Percentiles rank a stretch among this genome's conserved stretches.
Conservation (phyloP, 2,888 invertebrate genomes). For the Apodemia zela region DNA sequence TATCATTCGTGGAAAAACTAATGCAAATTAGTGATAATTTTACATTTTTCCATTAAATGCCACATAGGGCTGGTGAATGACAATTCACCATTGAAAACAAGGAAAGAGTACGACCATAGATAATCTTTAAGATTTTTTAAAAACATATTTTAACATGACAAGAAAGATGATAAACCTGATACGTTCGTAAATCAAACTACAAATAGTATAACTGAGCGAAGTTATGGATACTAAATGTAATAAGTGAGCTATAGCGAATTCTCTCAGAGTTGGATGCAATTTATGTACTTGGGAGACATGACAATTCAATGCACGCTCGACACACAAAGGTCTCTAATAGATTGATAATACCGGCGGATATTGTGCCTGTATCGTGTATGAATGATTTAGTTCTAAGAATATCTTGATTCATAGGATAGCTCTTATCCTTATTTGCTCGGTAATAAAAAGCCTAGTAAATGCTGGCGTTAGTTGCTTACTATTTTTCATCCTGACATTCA, state of each 20-base stretch:
- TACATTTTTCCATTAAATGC: neutral
- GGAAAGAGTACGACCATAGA: too few relatives aligned
- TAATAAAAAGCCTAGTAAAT: neutral
- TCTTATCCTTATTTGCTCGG: neutral
- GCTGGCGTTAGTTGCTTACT: neutral
- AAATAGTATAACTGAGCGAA: neutral
- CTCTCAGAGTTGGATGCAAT: slow-evolving; percentile 1
- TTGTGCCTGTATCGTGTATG: slow-evolving; percentile 1
- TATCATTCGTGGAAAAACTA: neutral
- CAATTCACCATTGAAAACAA: too few relatives aligned
- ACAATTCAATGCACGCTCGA: slow-evolving; percentile 9
- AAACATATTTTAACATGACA: too few relatives aligned
- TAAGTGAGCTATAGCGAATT: slow-evolving; percentile 3
- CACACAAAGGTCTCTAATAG: slow-evolving; percentile 16
- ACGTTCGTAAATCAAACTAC: neutral
- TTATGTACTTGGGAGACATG: slow-evolving; percentile 8
- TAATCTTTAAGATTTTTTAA: too few relatives aligned
- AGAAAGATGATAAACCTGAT: too few relatives aligned
- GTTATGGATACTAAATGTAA: neutral
- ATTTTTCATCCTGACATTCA: too few relatives aligned
- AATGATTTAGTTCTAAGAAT: slow-evolving; percentile 18
- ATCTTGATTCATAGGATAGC: slow-evolving; percentile 17
- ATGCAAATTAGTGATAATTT: neutral
- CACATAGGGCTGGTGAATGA: neutral
- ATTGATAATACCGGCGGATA: slow-evolving; percentile 19